Evolutionary conservation across 2,797 vertebrate genomes (phyloP).

Genomic region (Tokudaia muenninki): DNA sequence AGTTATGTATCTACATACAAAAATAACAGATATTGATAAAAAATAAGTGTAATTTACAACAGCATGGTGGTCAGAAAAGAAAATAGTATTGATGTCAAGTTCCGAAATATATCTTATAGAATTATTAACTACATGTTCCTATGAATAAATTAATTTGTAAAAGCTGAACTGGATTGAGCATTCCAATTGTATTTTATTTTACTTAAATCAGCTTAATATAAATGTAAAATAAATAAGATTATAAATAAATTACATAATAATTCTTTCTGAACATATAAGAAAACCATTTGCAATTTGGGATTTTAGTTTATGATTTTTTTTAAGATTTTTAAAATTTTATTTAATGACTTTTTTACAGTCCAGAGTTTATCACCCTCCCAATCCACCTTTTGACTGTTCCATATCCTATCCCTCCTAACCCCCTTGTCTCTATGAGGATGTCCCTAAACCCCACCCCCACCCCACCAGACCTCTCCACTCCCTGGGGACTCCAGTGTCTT

Average conservation of each 20-base stretch:
- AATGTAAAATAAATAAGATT: constrained; percentile 4
- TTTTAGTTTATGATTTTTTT: neutral
- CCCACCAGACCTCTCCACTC: no score
- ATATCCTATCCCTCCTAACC: no score
- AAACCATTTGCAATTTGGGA: neutral
- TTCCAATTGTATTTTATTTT: neutral
- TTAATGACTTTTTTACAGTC: no score
- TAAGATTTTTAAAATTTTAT: neutral
- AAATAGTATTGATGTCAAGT: neutral
- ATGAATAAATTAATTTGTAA: neutral
- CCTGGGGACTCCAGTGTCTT: no score
- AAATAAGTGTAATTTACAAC: neutral
- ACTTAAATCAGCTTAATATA: constrained; percentile 32
- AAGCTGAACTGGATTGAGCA: neutral
- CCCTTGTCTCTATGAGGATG: no score
- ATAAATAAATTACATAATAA: neutral
- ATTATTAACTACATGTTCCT: neutral
- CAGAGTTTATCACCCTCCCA: no score
- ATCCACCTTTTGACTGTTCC: no score
- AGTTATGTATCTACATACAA: neutral
- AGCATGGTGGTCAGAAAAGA: neutral
- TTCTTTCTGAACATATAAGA: neutral
- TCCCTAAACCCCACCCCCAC: no score
- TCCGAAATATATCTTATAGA: neutral
- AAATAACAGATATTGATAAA: neutral